Evolutionary conservation across 2,888 invertebrate species (phyloP), one percentile per base, ranked within the genome.

Genomic region (Cephus spinipes): DNA sequence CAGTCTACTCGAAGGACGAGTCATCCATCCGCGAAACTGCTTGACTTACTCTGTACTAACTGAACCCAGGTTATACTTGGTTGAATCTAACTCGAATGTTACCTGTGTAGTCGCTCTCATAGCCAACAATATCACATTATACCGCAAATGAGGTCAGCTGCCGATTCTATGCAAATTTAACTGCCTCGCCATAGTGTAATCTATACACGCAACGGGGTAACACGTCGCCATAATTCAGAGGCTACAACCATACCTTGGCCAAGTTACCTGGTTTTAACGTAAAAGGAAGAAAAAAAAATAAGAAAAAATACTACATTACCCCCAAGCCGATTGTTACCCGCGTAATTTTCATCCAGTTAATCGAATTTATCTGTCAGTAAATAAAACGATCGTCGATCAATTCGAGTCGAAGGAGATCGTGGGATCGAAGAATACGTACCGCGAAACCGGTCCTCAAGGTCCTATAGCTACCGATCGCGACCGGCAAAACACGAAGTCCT

Each of bases 211-310:
- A 33, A 55, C 55, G 55, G 55, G 35, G 40, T 79, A 77, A 79
- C 78, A 73, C 80, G 73, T 75, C 73, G 78, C 68, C 79, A 77
- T 55, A 79, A 83, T 79, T 79, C 80, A 77, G 79, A 77, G 32
- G 71, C 71, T 71, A 31, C 81, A 79, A 80, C 78, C 83, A 82
- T 82, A 82, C 86, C 85, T 85, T 86, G 85, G 83, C 85, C 86
- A 85, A 83, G 81, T 86, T 86, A 55, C 55, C 23, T 55, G 55
- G 9, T 55, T 55, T 55, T 23, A 23, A 55, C 55, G 55, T 40
- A 40, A 40, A 23, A 23, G 15, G 15, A 1, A 6, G 9, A 55
- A 23, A 55, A 40, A 15, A 23, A 40, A 40, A 40, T 30, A 12
- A 0, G 0, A 40, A 40, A 3, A 2, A 55, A 55, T 55, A 0